These are phyloP conservation scores for Syncerus caffer DNA, from an alignment of 2,797 vertebrate species.

Conservation along the genomic window DNA sequence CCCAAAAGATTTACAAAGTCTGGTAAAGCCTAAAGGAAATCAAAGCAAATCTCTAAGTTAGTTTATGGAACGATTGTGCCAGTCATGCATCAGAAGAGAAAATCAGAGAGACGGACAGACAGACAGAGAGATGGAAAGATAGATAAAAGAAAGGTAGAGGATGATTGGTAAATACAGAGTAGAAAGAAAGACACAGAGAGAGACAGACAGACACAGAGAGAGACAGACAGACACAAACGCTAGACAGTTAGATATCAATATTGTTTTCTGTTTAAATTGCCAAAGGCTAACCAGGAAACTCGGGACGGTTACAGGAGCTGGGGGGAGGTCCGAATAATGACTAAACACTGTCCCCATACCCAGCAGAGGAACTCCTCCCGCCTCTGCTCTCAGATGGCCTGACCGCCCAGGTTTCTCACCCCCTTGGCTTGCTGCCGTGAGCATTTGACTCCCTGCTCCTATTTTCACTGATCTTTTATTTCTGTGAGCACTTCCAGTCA, in stretches of 20 bases:
- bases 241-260: not conserved
- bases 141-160: not conserved
- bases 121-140: not conserved
- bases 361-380: not conserved
- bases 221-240: not conserved
- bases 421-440: fast-evolving
- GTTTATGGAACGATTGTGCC: not conserved
- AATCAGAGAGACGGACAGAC: not conserved
- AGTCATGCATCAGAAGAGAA: not conserved
- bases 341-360: not conserved
- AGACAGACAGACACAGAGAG: not conserved
- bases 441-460: not conserved
- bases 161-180: not conserved
- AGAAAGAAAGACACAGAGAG: not conserved
- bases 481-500: not conserved
- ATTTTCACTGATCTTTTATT: not conserved
- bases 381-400: not conserved
- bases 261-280: not conserved
- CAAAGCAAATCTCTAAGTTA: not conserved
- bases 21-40: not conserved
- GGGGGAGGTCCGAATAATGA: not conserved
- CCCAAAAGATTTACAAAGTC: not conserved
- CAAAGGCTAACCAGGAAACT: not conserved
- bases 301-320: fast-evolving
- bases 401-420: fast-evolving